These are phyloP conservation scores for Esox niger DNA, from an alignment of 2,113 vertebrate species.

Conservation along the genomic window DNA sequence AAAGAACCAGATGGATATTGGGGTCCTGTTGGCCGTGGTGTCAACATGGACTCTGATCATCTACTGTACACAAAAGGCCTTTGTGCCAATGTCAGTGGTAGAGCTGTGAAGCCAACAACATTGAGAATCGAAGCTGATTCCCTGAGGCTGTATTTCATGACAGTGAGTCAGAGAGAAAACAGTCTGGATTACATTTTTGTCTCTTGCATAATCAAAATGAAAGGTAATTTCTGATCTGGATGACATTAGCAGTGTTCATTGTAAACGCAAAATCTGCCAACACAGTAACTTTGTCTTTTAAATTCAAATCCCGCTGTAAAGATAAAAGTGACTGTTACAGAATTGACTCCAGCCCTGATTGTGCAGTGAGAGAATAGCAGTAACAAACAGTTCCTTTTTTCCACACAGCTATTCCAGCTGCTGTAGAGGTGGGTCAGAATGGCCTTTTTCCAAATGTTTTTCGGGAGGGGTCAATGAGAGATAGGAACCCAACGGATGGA, in stretches of 20 bases:
- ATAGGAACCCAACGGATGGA: not conserved
- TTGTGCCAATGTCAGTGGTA: not conserved
- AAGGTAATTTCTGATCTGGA: too few relatives aligned
- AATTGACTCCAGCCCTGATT: too few relatives aligned
- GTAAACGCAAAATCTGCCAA: too few relatives aligned
- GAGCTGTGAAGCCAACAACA: not conserved
- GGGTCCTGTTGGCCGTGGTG: not conserved
- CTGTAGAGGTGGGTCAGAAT: not conserved
- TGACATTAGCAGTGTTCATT: too few relatives aligned
- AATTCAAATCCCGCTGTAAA: too few relatives aligned
- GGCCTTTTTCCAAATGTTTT: not conserved
- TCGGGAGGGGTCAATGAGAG: not conserved
- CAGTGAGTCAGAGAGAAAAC: not conserved
- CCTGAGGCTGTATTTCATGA: not conserved
- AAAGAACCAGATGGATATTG: conserved; percentile 3
- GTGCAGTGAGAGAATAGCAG: too few relatives aligned
- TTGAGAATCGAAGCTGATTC: not conserved
- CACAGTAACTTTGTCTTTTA: too few relatives aligned
- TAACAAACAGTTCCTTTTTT: too few relatives aligned
- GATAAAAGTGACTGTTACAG: too few relatives aligned
- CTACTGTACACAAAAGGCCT: not conserved
- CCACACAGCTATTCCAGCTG: not conserved
- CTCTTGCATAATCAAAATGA: too few relatives aligned
- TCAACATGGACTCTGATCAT: not conserved
- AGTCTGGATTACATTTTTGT: too few relatives aligned